Evolutionary conservation across 2,797 vertebrate genomes (phyloP), one percentile per base, ranked within the genome.

Genomic region (Megalops cyprinoides): DNA sequence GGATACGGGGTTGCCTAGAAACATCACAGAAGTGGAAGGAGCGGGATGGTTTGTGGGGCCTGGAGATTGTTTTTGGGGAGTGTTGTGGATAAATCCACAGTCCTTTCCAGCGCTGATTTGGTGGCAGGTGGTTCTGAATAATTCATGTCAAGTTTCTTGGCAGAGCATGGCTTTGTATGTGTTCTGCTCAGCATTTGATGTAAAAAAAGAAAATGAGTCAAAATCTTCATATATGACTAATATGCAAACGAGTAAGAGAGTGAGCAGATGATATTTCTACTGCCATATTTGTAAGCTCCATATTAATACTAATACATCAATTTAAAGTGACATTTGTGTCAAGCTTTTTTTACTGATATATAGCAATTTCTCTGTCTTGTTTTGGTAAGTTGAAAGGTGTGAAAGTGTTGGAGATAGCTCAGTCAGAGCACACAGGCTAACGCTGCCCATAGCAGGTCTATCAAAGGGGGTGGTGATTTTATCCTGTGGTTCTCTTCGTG

Each of bases 121-220:
- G 65, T 37, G 37, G 65, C 65, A 69, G 65, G 42, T 69, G 65
- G 65, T 69, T 69, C 10, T 69, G 65, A 69, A 69, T 69, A 69
- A 69, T 69, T 69, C 65, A 69, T 69, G 65, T 42, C 6, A 37
- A 69, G 65, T 37, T 39, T 69, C 37, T 42, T 34, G 65, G 37
- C 37, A 42, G 65, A n/a, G 6, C 65, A 42, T 3, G 34, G 62
- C 62, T 67, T 39, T 39, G 62, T 14, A 4, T 8, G 37, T 39
- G 42, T 69, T 42, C 23, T 69, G 15, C 65, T 23, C 65, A 42
- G 65, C 6, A 14, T 42, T 37, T 69, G 34, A 69, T 69, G 15
- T 37, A 58, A 69, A 69, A 42, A 39, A 69, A 23, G 37, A 69
- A 69, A 69, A 69, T 23, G 65, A 12, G 4, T 42, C 37, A 69